These are phyloP conservation scores for Spinibarbus caldwelli DNA, from an alignment of 2,797 vertebrate species.

Conservation along the genomic window DNA sequence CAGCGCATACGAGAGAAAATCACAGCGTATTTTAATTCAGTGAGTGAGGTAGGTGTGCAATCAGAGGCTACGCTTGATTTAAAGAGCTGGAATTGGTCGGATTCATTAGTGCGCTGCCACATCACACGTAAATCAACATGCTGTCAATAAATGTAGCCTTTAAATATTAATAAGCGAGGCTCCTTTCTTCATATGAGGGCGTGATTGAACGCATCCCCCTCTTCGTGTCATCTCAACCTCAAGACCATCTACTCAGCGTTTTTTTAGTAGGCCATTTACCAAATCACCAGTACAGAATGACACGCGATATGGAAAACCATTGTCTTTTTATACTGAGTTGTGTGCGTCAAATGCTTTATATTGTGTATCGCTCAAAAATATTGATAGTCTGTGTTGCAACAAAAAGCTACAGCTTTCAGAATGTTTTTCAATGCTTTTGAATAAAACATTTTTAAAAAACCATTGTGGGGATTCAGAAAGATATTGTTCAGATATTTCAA, in stretches of 20 bases:
- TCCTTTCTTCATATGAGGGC: conserved; percentile 44
- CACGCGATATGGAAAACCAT: background rate
- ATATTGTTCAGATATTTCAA: background rate
- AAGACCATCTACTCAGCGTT: conserved; percentile 55
- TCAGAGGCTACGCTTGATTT: conserved; percentile 43
- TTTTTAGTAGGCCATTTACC: conserved; percentile 55
- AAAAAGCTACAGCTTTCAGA: background rate
- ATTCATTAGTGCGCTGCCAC: conserved; percentile 77
- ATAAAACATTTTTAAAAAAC: background rate
- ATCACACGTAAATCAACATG: conserved; percentile 75
- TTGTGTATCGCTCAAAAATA: background rate
- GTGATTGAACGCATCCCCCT: conserved; percentile 27
- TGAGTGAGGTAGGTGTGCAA: conserved; percentile 46
- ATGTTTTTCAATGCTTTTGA: background rate
- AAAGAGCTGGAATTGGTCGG: conserved; percentile 61
- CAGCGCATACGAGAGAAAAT: background rate
- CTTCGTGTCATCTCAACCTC: conserved; percentile 34
- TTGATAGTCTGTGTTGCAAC: background rate
- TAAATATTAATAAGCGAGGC: conserved; percentile 76
- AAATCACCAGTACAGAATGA: conserved; percentile 26
- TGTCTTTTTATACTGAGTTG: background rate
- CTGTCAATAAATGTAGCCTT: conserved; percentile 77
- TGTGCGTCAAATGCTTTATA: background rate
- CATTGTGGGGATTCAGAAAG: background rate
- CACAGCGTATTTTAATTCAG: background rate